Percentiles rank a stretch among this genome's conserved stretches.
Conservation (phyloP, 2,797 vertebrate genomes). For the Taeniopygia guttata region DNA sequence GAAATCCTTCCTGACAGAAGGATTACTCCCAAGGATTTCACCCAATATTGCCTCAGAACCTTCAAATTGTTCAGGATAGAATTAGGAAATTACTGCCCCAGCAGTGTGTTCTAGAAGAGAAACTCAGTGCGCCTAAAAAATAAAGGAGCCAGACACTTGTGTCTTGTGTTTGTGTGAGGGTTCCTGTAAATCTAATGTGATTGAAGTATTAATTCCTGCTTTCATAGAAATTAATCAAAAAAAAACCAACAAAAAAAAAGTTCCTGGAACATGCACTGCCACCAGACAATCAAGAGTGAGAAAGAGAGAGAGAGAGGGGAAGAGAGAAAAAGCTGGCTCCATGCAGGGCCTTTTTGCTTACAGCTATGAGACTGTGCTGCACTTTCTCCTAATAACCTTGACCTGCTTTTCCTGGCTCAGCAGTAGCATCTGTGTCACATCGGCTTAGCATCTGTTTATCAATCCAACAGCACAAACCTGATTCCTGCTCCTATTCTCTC, state of each 20-base stretch:
- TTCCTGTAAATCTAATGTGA: background rate
- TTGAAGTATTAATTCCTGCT: background rate
- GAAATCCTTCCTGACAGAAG: background rate
- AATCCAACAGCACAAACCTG: conserved; percentile 79
- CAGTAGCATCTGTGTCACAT: conserved; percentile 87
- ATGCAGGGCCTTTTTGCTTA: conserved; percentile 70
- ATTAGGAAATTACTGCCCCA: background rate
- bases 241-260: background rate
- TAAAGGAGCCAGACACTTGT: background rate
- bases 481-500: conserved; percentile 67
- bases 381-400: conserved; percentile 85
- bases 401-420: conserved; percentile 82
- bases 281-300: conserved; percentile 39
- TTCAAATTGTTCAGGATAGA: background rate
- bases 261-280: background rate
- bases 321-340: conserved; percentile 19
- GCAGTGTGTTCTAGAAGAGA: background rate
- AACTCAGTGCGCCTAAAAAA: background rate
- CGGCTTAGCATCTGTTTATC: conserved; percentile 87
- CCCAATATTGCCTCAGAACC: background rate
- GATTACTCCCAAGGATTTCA: background rate
- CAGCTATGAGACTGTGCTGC: conserved; percentile 75
- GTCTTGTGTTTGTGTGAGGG: background rate
- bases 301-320: background rate
- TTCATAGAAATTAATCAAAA: background rate